Conservation (phyloP, 2,888 invertebrate species). For the Drosophila kambysellisi region DNA sequence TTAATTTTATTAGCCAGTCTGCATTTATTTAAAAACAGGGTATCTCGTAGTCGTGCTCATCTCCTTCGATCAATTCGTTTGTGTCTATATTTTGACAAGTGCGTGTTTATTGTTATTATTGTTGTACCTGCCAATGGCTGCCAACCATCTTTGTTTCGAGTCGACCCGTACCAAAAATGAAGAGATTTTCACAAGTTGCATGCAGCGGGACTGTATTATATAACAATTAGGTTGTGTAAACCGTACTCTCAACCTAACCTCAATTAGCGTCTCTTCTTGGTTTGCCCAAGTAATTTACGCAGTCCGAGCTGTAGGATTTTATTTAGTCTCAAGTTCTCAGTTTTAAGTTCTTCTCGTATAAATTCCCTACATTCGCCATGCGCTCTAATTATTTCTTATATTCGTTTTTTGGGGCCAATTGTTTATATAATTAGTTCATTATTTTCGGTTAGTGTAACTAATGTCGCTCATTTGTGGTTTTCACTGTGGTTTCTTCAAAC, state of each 20-base stretch:
- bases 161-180: slow-evolving; percentile 36
- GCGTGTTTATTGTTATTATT: slow-evolving; percentile 59
- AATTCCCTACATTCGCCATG: slow-evolving; percentile 44
- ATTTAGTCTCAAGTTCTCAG: slow-evolving; percentile 2
- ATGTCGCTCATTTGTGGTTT: slow-evolving; percentile 77
- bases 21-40: background rate
- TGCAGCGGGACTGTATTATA: slow-evolving; percentile 42
- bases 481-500: slow-evolving; percentile 21
- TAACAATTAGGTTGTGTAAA: slow-evolving; percentile 75
- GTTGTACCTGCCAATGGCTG: slow-evolving; percentile 21
- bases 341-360: slow-evolving; percentile 19
- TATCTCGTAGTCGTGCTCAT: background rate
- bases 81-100: slow-evolving; percentile 72
- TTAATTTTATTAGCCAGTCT: no score
- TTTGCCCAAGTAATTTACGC: slow-evolving; percentile 49
- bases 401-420: slow-evolving; percentile 42
- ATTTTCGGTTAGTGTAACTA: slow-evolving; percentile 72
- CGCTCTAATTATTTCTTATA: slow-evolving; percentile 52
- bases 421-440: slow-evolving; percentile 77
- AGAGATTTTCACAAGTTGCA: slow-evolving; percentile 75
- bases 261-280: slow-evolving; percentile 67
- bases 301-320: slow-evolving; percentile 6
- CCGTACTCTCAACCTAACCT: slow-evolving; percentile 58
- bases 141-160: slow-evolving; percentile 5
- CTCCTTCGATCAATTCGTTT: background rate